These are phyloP conservation scores for Triplophysa bombifrons DNA, from an alignment of 2,797 vertebrate genomes.

Conservation along the genomic window DNA sequence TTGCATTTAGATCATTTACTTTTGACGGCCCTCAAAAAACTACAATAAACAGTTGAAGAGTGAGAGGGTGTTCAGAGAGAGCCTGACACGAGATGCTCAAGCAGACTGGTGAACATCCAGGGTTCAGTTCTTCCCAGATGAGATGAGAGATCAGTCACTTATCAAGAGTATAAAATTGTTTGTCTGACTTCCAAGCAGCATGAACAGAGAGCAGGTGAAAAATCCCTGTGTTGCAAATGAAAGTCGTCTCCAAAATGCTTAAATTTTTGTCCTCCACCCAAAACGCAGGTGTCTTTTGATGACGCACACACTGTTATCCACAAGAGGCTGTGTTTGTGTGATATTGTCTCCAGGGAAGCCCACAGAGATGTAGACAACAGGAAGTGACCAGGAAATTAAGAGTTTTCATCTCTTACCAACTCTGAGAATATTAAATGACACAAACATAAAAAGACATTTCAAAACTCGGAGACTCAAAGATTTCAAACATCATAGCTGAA, in stretches of 20 bases:
- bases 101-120: constrained; percentile 25
- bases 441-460: neutral
- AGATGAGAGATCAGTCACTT: constrained; percentile 38
- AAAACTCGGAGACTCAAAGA: constrained; percentile 47
- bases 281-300: constrained; percentile 25
- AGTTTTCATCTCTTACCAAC: constrained; percentile 10
- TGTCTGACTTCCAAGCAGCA: constrained; percentile 49
- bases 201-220: constrained; percentile 22
- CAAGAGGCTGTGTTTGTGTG: constrained; percentile 1
- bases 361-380: constrained; percentile 20
- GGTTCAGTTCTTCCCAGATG: constrained; percentile 8
- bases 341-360: constrained; percentile 41
- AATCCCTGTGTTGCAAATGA: constrained; percentile 21
- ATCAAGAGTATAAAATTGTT: constrained; percentile 49
- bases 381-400: constrained; percentile 14
- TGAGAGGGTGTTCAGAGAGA: constrained; percentile 57
- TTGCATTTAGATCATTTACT: constrained; percentile 59
- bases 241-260: constrained; percentile 33
- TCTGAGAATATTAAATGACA: neutral
- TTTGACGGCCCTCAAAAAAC: constrained; percentile 27
- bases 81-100: constrained; percentile 42
- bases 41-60: constrained; percentile 40
- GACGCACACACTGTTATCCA: constrained; percentile 2
- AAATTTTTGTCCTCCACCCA: too few species aligned
- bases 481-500: neutral